Base-by-base conservation (phyloP, 1,140 invertebrate genomes). In the Orchesella cincta region DNA sequence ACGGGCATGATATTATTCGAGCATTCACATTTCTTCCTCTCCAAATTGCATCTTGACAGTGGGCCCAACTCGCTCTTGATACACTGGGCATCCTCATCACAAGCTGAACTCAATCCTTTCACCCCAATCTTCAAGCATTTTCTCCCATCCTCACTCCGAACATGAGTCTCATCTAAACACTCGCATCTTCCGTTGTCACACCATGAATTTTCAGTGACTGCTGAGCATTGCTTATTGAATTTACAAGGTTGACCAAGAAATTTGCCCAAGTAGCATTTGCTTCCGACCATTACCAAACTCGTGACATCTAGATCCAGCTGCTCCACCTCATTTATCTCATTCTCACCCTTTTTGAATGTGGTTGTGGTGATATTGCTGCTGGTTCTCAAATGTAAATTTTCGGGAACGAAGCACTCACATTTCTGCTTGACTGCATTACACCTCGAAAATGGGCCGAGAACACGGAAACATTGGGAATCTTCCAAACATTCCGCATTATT, bases 21-120 rank as follows among this genome's bases (percentile, higher is more conserved):
- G 35, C 81, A 82, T 54, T 74, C 54, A 54, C 81, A 82, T n/a
- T 64, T 76, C 0, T 76, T 76, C n/a, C 12, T 73, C 23, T 67
- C 71, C 1, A 16, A 0, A 26, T 76, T 74, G 57, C 81, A 82
- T 20, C 23, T 57, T 0, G 75, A 73, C 67, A 82, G 31, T 20
- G 39, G 74, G 0, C 81, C 81, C 20, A 80, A 33, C 33, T 33
- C 46, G 5, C 77, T 77, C 39, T 71, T 57, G 28, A 26, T 74
- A 39, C 81, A 82, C 36, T 82, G 81, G 0, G 8, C 33, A 46
- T 82, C 79, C 73, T 82, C 81, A 71, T 80, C 79, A 39, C 81
- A 82, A n/a, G 57, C 29, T 14, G 77, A 79, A 29, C 76, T 28
- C 0, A 79, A 35, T n/a, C 81, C 81, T n/a, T 64, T 70, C 18